Conservation (phyloP, 1,140 invertebrate species). For the Acromyrmex charruanus region DNA sequence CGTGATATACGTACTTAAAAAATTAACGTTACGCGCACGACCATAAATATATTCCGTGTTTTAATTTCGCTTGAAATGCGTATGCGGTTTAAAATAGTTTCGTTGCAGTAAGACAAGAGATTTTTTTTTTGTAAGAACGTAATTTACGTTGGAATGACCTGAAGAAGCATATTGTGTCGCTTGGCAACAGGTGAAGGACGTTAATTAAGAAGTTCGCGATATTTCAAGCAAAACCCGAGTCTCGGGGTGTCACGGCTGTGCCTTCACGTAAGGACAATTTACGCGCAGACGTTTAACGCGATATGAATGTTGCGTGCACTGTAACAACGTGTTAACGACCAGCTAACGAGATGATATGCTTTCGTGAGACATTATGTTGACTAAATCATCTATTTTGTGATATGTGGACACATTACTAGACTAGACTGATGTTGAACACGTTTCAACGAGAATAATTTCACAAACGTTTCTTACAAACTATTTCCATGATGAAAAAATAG, state of each 20-base stretch:
- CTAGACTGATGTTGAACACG: neutral
- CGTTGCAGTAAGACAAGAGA: slow-evolving; percentile 7
- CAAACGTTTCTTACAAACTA: neutral
- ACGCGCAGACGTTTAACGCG: slow-evolving; percentile 29
- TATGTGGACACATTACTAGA: neutral
- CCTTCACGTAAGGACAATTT: slow-evolving; percentile 36
- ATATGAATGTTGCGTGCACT: slow-evolving; percentile 22
- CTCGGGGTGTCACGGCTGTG: neutral
- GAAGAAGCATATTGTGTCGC: slow-evolving; percentile 36
- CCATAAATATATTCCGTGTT: neutral
- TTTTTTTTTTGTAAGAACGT: slow-evolving; percentile 8
- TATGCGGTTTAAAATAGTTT: neutral
- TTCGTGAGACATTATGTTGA: neutral
- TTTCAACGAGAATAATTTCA: neutral
- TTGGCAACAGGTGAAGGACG: slow-evolving; percentile 62
- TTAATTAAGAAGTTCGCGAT: slow-evolving; percentile 61
- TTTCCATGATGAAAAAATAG: neutral
- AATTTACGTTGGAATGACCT: slow-evolving; percentile 29
- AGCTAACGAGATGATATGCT: slow-evolving; percentile 3
- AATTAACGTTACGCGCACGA: neutral
- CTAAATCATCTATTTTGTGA: neutral
- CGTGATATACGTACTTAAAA: neutral
- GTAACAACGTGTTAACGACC: slow-evolving; percentile 43
- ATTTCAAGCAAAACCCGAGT: slow-evolving; percentile 47
- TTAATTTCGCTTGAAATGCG: slow-evolving; percentile 7